A percentile compares a stretch with the other conserved stretches of the same genome.
phyloP scores from a whole-genome alignment of 2,113 vertebrate species.

The Amphiprion ocellaris region DNA sequence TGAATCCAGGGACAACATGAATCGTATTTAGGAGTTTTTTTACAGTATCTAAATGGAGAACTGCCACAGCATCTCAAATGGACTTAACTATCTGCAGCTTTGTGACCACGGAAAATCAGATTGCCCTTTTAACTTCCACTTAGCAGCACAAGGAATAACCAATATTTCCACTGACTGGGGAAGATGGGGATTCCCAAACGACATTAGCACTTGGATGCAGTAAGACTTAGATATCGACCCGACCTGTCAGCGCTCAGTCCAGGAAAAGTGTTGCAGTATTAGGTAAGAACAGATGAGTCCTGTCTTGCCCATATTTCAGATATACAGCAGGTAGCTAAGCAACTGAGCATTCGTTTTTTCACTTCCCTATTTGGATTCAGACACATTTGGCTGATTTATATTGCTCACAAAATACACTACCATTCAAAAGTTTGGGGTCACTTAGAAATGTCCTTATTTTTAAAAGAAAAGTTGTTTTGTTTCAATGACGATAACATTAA shows the following conservation, averaged over 20 bases:
- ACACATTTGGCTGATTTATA: too few species aligned
- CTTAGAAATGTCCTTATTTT: too few species aligned
- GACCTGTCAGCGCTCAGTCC: neutral
- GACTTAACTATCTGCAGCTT: constrained; percentile 30
- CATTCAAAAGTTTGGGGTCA: too few species aligned
- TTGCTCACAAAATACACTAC: too few species aligned
- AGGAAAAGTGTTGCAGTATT: constrained; percentile 19
- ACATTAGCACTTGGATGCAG: constrained; percentile 23
- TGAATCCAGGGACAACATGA: constrained; percentile 4
- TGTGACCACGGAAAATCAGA: constrained; percentile 23
- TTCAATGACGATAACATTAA: too few species aligned
- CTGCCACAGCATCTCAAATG: constrained; percentile 20
- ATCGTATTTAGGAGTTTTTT: constrained; percentile 3
- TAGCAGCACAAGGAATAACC: constrained; percentile 26
- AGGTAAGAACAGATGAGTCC: neutral
- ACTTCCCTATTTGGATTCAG: too few species aligned
- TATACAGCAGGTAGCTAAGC: neutral
- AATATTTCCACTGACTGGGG: constrained; percentile 23
- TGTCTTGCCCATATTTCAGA: neutral
- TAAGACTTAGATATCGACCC: constrained; percentile 33
- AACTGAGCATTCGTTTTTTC: too few species aligned
- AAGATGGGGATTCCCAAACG: constrained; percentile 24
- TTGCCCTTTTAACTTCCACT: constrained; percentile 40
- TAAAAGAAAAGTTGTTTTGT: too few species aligned
- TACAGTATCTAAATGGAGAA: constrained; percentile 4